Percentiles rank a stretch among this genome's conserved stretches.
phyloP scores from a whole-genome alignment of 2,797 vertebrate species.

The Microcaecilia unicolor region DNA sequence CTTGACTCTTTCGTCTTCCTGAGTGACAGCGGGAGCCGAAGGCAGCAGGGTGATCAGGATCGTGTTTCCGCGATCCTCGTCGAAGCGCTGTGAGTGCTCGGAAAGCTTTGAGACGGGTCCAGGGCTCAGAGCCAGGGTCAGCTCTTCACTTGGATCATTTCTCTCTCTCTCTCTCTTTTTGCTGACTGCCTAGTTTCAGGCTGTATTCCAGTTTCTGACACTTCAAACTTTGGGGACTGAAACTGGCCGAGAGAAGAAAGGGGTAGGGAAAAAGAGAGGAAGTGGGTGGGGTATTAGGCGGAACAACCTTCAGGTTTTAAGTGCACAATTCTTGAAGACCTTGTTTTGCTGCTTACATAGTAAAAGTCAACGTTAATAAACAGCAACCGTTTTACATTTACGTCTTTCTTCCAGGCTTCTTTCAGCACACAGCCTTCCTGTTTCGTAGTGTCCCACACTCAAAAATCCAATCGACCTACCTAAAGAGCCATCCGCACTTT shows the following conservation, averaged over 20 bases:
- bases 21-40: background rate
- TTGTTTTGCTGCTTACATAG: too few relatives aligned
- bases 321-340: too few relatives aligned
- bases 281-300: too few relatives aligned
- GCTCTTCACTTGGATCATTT: background rate
- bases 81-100: background rate
- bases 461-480: too few relatives aligned
- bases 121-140: background rate
- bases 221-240: slow-evolving; percentile 5
- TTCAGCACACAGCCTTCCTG: too few relatives aligned
- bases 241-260: background rate
- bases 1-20: background rate
- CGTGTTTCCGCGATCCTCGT: background rate
- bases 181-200: background rate
- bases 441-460: too few relatives aligned
- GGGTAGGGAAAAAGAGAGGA: background rate
- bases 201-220: background rate
- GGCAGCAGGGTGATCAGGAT: background rate
- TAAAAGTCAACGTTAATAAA: too few relatives aligned
- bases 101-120: background rate
- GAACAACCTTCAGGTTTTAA: too few relatives aligned
- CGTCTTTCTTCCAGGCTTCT: too few relatives aligned
- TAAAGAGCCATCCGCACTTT: too few relatives aligned
- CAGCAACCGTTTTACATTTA: too few relatives aligned
- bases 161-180: background rate